Percentiles rank a stretch among this genome's conserved stretches.
Evolutionary conservation across 2,888 invertebrate genomes (phyloP).

Genomic region (Hirtodrosophila duncani): DNA sequence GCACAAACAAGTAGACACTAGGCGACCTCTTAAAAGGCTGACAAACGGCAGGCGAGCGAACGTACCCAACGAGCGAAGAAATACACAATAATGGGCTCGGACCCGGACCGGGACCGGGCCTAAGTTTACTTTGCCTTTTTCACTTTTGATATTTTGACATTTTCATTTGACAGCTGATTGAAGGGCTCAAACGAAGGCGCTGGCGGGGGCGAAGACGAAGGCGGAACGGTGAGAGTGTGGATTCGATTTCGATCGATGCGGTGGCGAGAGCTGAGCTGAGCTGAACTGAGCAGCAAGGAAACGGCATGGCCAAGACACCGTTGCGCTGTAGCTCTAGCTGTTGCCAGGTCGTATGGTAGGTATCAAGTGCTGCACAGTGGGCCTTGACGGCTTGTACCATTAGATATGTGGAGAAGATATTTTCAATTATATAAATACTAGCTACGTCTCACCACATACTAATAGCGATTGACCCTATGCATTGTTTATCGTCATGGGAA

Average conservation of each 20-base stretch:
- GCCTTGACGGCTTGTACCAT: too few species aligned
- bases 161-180: constrained; percentile 74
- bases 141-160: constrained; percentile 73
- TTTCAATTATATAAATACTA: too few species aligned
- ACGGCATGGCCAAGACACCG: constrained; percentile 20
- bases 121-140: constrained; percentile 73
- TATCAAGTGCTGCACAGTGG: constrained; percentile 62
- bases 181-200: constrained; percentile 48
- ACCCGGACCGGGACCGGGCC: constrained; percentile 45
- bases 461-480: too few species aligned
- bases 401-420: too few species aligned
- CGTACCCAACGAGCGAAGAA: too few species aligned
- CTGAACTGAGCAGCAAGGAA: background rate
- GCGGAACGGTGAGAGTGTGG: constrained; percentile 24
- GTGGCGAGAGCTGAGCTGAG: constrained; percentile 22
- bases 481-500: too few species aligned
- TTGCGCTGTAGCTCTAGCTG: constrained; percentile 23
- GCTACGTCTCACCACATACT: too few species aligned
- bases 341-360: too few species aligned
- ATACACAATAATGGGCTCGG: constrained; percentile 63
- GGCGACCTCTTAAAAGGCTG: constrained; percentile 69
- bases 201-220: constrained; percentile 12
- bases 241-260: constrained; percentile 63
- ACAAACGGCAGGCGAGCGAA: too few species aligned
- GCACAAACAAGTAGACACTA: constrained; percentile 23